Percentiles rank a stretch among this genome's conserved stretches.
Conservation (phyloP, 2,888 invertebrate genomes). For the Heteromyza rotundicornis region DNA sequence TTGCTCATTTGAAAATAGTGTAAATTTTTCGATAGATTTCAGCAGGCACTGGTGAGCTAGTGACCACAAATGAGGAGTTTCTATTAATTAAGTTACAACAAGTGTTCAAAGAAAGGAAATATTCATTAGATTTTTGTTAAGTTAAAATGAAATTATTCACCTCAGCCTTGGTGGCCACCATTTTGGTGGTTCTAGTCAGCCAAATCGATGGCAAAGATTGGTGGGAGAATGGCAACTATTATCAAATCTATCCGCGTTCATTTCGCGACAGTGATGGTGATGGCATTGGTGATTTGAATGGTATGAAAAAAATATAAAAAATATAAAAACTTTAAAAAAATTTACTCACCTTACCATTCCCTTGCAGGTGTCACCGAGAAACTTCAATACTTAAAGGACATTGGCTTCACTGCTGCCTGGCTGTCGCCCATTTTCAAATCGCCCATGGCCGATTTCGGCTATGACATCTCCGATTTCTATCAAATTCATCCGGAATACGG, state of each 20-base stretch:
- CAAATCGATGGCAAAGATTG: constrained; percentile 40
- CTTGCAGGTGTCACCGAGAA: constrained; percentile 67
- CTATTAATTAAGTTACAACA: too few species aligned
- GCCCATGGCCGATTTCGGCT: constrained; percentile 80
- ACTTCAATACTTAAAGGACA: constrained; percentile 70
- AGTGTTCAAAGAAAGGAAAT: constrained; percentile 1
- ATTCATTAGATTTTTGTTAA: not conserved
- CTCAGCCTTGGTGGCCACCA: constrained; percentile 12
- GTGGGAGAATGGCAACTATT: constrained; percentile 66
- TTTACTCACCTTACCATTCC: too few species aligned
- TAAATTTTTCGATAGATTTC: not conserved
- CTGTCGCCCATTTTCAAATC: constrained; percentile 78
- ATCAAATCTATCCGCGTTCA: constrained; percentile 81
- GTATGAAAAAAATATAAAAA: constrained; percentile 47
- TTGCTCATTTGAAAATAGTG: not conserved
- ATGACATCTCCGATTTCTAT: constrained; percentile 76
- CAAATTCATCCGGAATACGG: constrained; percentile 76
- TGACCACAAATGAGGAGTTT: too few species aligned
- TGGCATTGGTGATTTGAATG: constrained; percentile 72
- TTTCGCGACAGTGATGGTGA: constrained; percentile 81
- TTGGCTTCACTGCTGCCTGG: constrained; percentile 74
- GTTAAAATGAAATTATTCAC: constrained; percentile 16
- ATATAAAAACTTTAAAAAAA: too few species aligned
- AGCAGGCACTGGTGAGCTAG: too few species aligned
- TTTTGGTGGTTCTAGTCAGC: constrained; percentile 15